phyloP scores from a whole-genome alignment of 2,888 invertebrate species.

The Perdita meconis region DNA sequence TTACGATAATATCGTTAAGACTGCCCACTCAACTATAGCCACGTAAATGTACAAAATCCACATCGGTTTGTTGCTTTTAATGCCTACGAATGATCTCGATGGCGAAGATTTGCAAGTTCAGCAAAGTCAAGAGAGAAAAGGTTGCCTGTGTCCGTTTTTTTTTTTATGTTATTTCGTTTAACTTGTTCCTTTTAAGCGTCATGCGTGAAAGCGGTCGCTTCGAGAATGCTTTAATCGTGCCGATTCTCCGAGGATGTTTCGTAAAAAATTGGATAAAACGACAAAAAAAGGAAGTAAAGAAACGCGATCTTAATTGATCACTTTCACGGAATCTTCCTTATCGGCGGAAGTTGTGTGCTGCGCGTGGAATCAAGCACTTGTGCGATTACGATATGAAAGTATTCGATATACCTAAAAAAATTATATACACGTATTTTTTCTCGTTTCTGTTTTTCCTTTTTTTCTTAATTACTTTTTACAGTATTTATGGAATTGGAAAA shows the following conservation, averaged over 20 bases:
- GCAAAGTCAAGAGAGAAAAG: slow-evolving; percentile 50
- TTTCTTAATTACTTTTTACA: not conserved
- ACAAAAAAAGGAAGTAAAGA: slow-evolving; percentile 1
- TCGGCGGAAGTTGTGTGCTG: slow-evolving; percentile 27
- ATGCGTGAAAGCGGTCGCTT: slow-evolving; percentile 36
- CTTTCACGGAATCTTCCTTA: slow-evolving; percentile 2
- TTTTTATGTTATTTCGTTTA: no score
- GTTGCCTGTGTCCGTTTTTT: slow-evolving; percentile 39
- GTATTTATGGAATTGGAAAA: no score
- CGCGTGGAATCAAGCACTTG: slow-evolving; percentile 38
- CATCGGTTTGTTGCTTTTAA: slow-evolving; percentile 61
- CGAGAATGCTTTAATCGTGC: slow-evolving; percentile 4
- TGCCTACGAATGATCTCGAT: slow-evolving; percentile 51
- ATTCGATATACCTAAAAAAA: slow-evolving; percentile 21
- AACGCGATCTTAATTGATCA: slow-evolving; percentile 18
- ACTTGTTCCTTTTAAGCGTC: slow-evolving; percentile 49
- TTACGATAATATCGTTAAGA: slow-evolving; percentile 74
- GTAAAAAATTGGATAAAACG: slow-evolving; percentile 1
- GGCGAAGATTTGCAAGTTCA: slow-evolving; percentile 43
- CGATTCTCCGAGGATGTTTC: slow-evolving; percentile 16
- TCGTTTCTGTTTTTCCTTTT: not conserved
- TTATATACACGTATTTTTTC: not conserved
- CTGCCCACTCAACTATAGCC: slow-evolving; percentile 74
- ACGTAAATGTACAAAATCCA: slow-evolving; percentile 73
- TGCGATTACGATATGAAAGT: slow-evolving; percentile 54